phyloP scores from a whole-genome alignment of 2,113 vertebrate species.

The Syngnathus scovelli region DNA sequence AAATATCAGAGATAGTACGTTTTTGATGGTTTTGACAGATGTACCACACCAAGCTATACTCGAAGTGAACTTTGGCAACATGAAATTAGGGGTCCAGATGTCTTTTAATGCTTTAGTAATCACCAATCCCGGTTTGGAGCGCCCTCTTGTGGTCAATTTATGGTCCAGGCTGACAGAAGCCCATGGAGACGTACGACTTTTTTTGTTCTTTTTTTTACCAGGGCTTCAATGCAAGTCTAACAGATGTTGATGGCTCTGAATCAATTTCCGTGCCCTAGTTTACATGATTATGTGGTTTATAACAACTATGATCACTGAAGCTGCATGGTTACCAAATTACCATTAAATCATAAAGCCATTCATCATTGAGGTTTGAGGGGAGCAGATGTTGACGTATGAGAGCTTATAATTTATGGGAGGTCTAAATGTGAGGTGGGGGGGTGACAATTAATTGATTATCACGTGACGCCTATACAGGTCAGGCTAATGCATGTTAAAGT shows the following conservation, averaged over 20 bases:
- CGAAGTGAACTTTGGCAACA: not conserved
- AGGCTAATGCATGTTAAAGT: not conserved
- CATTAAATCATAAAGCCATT: constrained; percentile 14
- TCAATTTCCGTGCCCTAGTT: not conserved
- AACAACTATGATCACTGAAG: constrained; percentile 12
- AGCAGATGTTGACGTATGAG: constrained; percentile 52
- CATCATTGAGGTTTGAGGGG: constrained; percentile 10
- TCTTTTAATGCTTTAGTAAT: not conserved
- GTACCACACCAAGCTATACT: not conserved
- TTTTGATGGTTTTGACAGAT: not conserved
- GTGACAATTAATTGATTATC: constrained; percentile 41
- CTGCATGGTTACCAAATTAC: not conserved
- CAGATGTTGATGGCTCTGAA: not conserved
- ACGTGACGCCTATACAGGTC: not conserved
- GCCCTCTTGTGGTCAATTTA: no score
- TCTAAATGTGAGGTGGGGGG: not conserved
- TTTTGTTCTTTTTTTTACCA: no score
- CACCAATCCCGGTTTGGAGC: no score
- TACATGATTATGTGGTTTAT: not conserved
- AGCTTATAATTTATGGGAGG: constrained; percentile 56
- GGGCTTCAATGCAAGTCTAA: not conserved
- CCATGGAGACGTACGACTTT: no score
- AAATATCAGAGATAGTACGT: not conserved
- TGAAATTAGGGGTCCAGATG: constrained; percentile 2
- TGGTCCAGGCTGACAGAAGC: no score